Evolutionary conservation across 2,888 invertebrate genomes (phyloP).

Genomic region (Drosophila trichaetosa): DNA sequence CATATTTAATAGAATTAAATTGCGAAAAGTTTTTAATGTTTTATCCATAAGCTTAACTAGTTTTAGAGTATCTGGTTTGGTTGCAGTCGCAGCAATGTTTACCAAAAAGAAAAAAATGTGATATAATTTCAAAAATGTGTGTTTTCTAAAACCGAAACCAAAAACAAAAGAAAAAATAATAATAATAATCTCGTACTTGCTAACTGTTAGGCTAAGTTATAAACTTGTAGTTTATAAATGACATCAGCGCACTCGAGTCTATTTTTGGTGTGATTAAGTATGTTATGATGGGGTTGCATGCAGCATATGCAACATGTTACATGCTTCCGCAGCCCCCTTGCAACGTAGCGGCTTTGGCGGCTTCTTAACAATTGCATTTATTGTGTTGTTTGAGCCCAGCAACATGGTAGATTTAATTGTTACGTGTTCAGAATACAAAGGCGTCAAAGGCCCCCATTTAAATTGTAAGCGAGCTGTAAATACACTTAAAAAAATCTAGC

Average conservation of each 20-base stretch:
- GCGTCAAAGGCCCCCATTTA: slow-evolving; percentile 32
- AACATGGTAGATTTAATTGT: slow-evolving; percentile 79
- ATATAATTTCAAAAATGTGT: slow-evolving; percentile 79
- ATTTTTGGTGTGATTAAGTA: slow-evolving; percentile 41
- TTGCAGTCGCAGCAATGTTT: slow-evolving; percentile 36
- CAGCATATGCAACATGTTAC: background rate
- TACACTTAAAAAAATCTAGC: slow-evolving; percentile 20
- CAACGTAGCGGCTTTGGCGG: slow-evolving; percentile 28
- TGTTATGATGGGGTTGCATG: slow-evolving; percentile 72
- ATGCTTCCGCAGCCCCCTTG: slow-evolving; percentile 40
- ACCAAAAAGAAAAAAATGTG: slow-evolving; percentile 60
- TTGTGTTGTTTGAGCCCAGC: slow-evolving; percentile 81
- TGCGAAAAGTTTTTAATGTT: slow-evolving; percentile 60
- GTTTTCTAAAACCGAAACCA: slow-evolving; percentile 59
- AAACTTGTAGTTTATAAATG: slow-evolving; percentile 16
- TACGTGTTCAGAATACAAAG: slow-evolving; percentile 12
- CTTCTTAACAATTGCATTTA: slow-evolving; percentile 67
- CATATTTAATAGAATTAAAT: slow-evolving; percentile 34
- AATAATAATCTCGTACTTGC: slow-evolving; percentile 39
- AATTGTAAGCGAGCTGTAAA: slow-evolving; percentile 49
- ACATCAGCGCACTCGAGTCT: slow-evolving; percentile 24
- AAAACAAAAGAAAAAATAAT: slow-evolving; percentile 2
- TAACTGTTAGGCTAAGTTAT: slow-evolving; percentile 44
- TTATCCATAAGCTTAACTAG: slow-evolving; percentile 66
- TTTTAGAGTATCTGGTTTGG: slow-evolving; percentile 41